Base-by-base conservation (phyloP, 2,888 invertebrate genomes). In the Harmothoe impar region DNA sequence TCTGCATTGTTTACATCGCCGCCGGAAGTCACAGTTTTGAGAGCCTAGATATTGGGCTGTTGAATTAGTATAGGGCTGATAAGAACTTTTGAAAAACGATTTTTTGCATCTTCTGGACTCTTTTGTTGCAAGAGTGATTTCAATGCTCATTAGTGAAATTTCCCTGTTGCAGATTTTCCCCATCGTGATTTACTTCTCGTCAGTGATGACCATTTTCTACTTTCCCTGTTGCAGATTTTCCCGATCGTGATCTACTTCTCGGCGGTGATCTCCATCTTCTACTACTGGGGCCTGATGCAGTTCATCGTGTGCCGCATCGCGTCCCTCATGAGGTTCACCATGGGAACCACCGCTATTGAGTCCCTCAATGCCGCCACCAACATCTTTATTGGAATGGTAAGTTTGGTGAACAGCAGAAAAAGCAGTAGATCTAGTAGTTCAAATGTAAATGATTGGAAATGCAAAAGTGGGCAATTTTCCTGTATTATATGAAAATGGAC, bases 201-300 rank as follows among this genome's bases (percentile, higher is more conserved):
- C 98, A 96, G 96, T 97, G 93, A 97, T 98, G 31, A 98, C 98
- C 94, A 97, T 99, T 0, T 96, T 99, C 35, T 98, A 98, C 96
- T n/a, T n/a, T n/a, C n/a, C n/a, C n/a, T n/a, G n/a, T 43, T 92
- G 15, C 91, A 95, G 95, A 97, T 97, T 0, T 96, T 99, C 43
- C 97, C 98, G 0, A 98, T 98, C 17, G 98, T 99, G 91, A 98
- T 98, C 96, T 99, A 98, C 97, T 98, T 99, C 96, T 98, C 98
- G 94, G 98, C 98, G 96, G 96, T 97, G 93, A 97, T 98, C 31
- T 98, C 98, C 94, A 97, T 99, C 0, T 96, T 99, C 35, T 98
- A 98, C 96, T 98, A 97, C 96, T 97, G 97, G 96, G 98, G 98
- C 0, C 97, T 97, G 0, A 97, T 99, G 97, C 98, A 99, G 96